Evolutionary conservation across 2,888 invertebrate species (phyloP).

Genomic region (Netelia melanura): DNA sequence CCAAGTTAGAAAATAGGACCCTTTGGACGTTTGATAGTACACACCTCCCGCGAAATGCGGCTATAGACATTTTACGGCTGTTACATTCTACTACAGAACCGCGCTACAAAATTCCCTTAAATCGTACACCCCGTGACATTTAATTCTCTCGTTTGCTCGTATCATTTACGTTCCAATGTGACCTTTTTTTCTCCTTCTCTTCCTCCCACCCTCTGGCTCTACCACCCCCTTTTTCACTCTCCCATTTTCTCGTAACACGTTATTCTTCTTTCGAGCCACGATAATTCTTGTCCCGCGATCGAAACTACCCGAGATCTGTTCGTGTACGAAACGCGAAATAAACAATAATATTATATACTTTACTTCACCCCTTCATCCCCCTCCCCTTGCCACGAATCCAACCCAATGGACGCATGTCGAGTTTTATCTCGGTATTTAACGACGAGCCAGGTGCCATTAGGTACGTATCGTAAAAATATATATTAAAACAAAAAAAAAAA

Average conservation of each 20-base stretch:
- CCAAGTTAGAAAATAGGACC: background rate
- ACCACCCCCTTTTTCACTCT: too few relatives aligned
- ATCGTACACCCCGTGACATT: constrained; percentile 32
- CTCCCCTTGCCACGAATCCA: background rate
- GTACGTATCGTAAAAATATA: constrained; percentile 27
- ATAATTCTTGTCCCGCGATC: too few relatives aligned
- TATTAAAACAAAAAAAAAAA: background rate
- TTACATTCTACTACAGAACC: constrained; percentile 50
- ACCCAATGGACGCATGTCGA: constrained; percentile 1
- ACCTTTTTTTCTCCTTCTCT: background rate
- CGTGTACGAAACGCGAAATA: constrained; percentile 25
- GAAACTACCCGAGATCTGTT: background rate
- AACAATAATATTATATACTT: background rate
- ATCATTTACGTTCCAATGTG: background rate
- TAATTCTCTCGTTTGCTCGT: constrained; percentile 41
- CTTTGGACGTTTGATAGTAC: constrained; percentile 51
- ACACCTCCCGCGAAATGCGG: background rate
- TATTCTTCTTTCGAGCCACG: background rate
- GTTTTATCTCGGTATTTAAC: constrained; percentile 45
- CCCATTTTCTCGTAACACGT: background rate
- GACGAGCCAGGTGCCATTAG: constrained; percentile 20
- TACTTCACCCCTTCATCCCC: too few relatives aligned
- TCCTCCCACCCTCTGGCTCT: background rate
- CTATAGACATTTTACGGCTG: constrained; percentile 50
- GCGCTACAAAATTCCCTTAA: constrained; percentile 43